Evolutionary conservation across 1,140 invertebrate genomes (phyloP), one percentile per base, ranked within the genome.

Genomic region (Trinorchestia longiramus): DNA sequence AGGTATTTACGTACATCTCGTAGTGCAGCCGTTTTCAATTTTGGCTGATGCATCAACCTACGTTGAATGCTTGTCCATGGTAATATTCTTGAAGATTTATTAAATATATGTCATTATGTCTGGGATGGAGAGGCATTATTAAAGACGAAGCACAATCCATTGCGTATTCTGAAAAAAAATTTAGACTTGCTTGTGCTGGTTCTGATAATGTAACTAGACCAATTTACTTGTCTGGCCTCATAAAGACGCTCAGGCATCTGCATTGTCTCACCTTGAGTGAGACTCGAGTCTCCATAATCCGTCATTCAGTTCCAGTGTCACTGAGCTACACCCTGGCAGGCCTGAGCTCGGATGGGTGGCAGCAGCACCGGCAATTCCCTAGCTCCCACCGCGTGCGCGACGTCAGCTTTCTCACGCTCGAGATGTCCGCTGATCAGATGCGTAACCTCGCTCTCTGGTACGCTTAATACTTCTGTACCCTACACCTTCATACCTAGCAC

Each of bases 381-480:
- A 47, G 43, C 36, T 45, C 92, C 44, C 36, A 42, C 43, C 43
- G 44, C 36, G 92, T 94, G 43, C 6, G 44, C 43, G 43, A 94
- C 17, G 40, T 11, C 43, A 94, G 92, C 92, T 94, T 47, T 23
- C 43, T 94, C 43, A 45, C 43, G 6, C 44, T 94, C 6, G 92
- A 94, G 44, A 94, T 94, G 92, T 40, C 92, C 43, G 92, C 92
- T 47, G 92, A 94, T 43, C 36, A 43, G 43, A 94, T 94, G 92
- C 41, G 43, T 11, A 94, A 94, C 0, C 6, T 94, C 92, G 92
- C 92, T 40, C 41, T 43, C 36, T 94, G 92, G 92, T 94, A 40
- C 19, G 92, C 40, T 4, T 15, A n/a, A n/a, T n/a, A n/a, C n/a
- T n/a, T n/a, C n/a, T n/a, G n/a, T n/a, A n/a, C n/a, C n/a, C n/a